Base-by-base conservation (phyloP, 2,797 vertebrate genomes). In the Sarcophilus harrisii region DNA sequence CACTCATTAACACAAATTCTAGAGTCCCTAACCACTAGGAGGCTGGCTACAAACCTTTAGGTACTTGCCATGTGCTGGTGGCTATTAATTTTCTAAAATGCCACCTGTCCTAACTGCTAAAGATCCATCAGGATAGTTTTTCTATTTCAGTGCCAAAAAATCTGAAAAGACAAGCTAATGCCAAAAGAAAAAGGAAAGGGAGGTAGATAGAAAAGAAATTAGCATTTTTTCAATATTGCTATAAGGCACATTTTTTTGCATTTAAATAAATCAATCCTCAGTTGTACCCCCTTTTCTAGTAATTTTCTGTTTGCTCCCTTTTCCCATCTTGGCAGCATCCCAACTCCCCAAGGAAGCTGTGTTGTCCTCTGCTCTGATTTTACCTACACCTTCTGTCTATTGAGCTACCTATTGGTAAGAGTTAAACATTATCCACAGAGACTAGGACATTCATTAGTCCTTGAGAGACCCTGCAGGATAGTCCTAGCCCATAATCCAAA, bases 21-120 rank as follows among this genome's bases (percentile, higher is more conserved):
- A 87, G 73, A 45, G 38, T 87, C 73, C 73, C 73, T 87, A 87
- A 87, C 45, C 73, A 45, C 38, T 87, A 87, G 73, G 73, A 49
- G 38, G 73, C 73, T 87, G 73, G 73, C 73, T 87, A 87, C 73
- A 87, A 87, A 87, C 38, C 24, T 49, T 87, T 87, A 87, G 21
- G 10, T 87, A 87, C 21, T 38, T 87, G 73, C 73, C 73, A 87
- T 87, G 38, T 87, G 73, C 38, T 87, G 38, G 38, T 87, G 73
- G 73, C 73, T 87, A 87, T 87, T 87, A 87, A 87, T 87, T 87
- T 87, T 87, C 73, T 87, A 38, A 49, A 87, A 49, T 45, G 73
- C 73, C 73, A 87, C 73, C 73, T 87, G 73, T 87, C 73, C 73
- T 87, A 38, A 87, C 73, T 28, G 38, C 38, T 87, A 87, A 87